A percentile compares a stretch with the other conserved stretches of the same genome.
These are phyloP conservation scores for Macrophya alboannulata DNA, from an alignment of 2,888 invertebrate genomes.

Conservation along the genomic window DNA sequence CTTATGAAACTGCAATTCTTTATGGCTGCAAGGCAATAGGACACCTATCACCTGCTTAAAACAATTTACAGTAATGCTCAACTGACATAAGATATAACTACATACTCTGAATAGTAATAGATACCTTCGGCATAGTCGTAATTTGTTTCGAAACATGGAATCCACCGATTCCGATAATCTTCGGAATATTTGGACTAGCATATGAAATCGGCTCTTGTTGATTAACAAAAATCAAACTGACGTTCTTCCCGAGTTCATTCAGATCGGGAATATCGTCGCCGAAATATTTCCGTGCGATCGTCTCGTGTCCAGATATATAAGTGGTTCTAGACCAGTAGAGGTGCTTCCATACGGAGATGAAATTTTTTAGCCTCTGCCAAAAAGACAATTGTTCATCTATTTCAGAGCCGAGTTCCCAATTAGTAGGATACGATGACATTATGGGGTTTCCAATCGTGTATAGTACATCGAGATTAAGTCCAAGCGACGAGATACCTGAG, in stretches of 20 bases:
- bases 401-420: constrained; percentile 65
- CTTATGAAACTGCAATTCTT: too few species aligned
- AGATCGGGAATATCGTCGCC: constrained; percentile 74
- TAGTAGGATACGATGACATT: constrained; percentile 64
- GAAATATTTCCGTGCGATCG: constrained; percentile 68
- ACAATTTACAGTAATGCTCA: too few species aligned
- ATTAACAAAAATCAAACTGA: constrained; percentile 66
- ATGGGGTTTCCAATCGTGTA: constrained; percentile 61
- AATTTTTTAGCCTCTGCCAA: constrained; percentile 39
- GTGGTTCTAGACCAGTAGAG: background rate
- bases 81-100: background rate
- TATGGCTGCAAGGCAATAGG: too few species aligned
- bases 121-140: constrained; percentile 58
- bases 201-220: constrained; percentile 64
- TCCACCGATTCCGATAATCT: constrained; percentile 62
- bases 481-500: constrained; percentile 75
- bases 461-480: constrained; percentile 43
- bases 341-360: background rate
- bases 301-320: constrained; percentile 15
- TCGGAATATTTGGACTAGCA: constrained; percentile 63
- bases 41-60: too few species aligned
- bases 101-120: background rate
- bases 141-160: constrained; percentile 59
- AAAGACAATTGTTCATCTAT: constrained; percentile 61
- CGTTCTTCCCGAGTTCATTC: constrained; percentile 70